These are phyloP conservation scores for Escarpia spicata DNA, from an alignment of 2,888 invertebrate genomes.

Conservation along the genomic window DNA sequence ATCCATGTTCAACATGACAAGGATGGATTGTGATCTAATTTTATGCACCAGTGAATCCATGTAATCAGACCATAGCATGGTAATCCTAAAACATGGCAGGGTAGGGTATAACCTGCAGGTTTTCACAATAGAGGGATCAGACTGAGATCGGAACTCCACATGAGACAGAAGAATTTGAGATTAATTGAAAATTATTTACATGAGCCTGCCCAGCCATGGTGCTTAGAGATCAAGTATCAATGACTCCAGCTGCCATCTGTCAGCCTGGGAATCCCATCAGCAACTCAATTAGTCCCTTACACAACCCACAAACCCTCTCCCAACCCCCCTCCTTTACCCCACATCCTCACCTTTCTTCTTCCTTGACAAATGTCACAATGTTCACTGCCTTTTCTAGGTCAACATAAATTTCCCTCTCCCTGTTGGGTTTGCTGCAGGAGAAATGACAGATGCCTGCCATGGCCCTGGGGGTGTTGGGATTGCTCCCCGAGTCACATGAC, in stretches of 20 bases:
- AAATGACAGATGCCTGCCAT: neutral
- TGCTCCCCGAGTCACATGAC: neutral
- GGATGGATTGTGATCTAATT: neutral
- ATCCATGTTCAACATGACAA: neutral
- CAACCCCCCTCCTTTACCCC: neutral
- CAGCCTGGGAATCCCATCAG: neutral
- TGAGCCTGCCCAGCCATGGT: neutral
- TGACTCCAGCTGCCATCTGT: neutral
- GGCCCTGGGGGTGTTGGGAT: neutral
- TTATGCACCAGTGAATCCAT: neutral
- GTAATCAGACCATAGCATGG: neutral
- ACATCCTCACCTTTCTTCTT: neutral
- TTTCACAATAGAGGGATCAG: neutral
- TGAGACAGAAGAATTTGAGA: neutral
- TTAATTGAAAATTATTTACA: neutral
- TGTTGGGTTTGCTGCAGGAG: neutral
- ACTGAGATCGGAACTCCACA: neutral
- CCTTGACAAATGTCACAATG: neutral
- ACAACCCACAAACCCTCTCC: neutral
- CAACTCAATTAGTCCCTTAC: neutral
- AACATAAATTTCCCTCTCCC: neutral
- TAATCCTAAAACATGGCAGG: neutral
- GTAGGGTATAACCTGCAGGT: neutral
- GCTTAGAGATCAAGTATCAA: neutral
- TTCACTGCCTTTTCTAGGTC: neutral